Percentiles rank a stretch among this genome's conserved stretches.
Evolutionary conservation across 2,797 vertebrate species (phyloP).

Genomic region (Lates japonicus): DNA sequence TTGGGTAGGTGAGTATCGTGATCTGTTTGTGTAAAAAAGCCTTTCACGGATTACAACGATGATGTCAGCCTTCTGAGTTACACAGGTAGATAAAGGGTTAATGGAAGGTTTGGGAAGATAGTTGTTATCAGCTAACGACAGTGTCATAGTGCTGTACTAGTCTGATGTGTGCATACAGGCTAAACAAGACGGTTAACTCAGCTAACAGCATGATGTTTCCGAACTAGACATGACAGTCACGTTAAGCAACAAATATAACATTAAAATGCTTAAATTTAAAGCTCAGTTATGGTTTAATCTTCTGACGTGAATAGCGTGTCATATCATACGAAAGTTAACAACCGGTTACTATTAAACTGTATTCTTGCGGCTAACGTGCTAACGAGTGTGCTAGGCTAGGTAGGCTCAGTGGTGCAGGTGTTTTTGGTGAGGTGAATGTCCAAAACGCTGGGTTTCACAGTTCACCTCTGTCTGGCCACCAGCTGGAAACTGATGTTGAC

Average conservation of each 20-base stretch:
- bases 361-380: constrained; percentile 1
- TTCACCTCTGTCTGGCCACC: not conserved
- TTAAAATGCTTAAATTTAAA: fast-evolving
- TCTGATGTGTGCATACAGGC: constrained; percentile 16
- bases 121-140: not conserved
- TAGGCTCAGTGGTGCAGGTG: constrained; percentile 25
- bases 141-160: not conserved
- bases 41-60: not conserved
- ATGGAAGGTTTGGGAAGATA: not conserved
- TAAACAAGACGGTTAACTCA: constrained; percentile 31
- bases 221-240: constrained; percentile 18
- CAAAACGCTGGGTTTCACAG: not conserved
- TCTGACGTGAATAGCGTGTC: not conserved
- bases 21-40: constrained; percentile 5
- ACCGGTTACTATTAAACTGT: not conserved
- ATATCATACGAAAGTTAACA: not conserved
- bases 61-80: constrained; percentile 13
- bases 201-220: constrained; percentile 44
- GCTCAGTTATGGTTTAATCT: not conserved
- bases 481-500: not conserved
- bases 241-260: not conserved
- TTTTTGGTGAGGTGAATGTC: not conserved
- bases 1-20: constrained; percentile 19
- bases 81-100: not conserved
- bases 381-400: constrained; percentile 16